Evolutionary conservation across 2,113 vertebrate genomes (phyloP).

Genomic region (Gallinago undulata): DNA sequence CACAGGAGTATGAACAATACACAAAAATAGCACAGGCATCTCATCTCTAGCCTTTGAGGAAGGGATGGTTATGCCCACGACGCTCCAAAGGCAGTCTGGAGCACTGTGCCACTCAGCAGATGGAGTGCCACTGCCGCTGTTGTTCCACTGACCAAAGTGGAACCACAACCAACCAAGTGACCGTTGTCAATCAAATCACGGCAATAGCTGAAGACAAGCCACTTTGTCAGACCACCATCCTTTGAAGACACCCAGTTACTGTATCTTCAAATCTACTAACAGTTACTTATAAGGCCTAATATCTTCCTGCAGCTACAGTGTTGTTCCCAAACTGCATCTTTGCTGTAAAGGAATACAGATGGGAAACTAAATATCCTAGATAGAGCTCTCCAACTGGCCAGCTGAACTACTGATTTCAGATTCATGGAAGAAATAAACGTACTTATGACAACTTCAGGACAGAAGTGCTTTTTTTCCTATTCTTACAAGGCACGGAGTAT

Average conservation of each 20-base stretch:
- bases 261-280: not conserved
- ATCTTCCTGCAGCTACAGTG: not conserved
- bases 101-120: accelerated
- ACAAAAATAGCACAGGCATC: not conserved
- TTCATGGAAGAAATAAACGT: not conserved
- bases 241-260: not conserved
- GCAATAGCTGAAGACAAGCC: not conserved
- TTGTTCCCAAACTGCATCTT: not conserved
- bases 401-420: not conserved
- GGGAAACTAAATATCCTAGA: not conserved
- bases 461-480: not conserved
- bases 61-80: not conserved
- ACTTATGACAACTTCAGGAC: not conserved
- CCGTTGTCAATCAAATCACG: not conserved
- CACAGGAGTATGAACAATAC: not conserved
- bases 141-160: not conserved
- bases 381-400: accelerated
- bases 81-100: not conserved
- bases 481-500: not conserved
- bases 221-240: not conserved
- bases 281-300: not conserved
- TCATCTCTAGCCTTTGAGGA: not conserved
- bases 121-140: too few relatives aligned
- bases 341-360: not conserved
- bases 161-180: not conserved